Percentiles rank a stretch among this genome's conserved stretches.
Evolutionary conservation across 2,113 vertebrate genomes (phyloP).

Genomic region (Cyprinodon variegatus): DNA sequence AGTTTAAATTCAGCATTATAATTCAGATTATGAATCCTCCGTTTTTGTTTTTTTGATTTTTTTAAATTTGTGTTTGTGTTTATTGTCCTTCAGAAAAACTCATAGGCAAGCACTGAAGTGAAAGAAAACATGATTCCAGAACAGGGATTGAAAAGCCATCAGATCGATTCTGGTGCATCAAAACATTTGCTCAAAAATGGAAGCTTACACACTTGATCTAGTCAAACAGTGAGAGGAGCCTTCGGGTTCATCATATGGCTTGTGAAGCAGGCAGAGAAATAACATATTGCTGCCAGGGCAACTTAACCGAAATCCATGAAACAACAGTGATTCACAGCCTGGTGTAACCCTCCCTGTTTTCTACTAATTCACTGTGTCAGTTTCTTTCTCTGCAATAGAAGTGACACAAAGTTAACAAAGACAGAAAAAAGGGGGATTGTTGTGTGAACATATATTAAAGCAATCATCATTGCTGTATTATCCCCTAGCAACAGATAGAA

Average conservation of each 20-base stretch:
- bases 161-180: slow-evolving; percentile 20
- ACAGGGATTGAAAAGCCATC: slow-evolving; percentile 23
- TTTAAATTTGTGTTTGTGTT: neutral
- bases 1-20: neutral
- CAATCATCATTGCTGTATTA: neutral
- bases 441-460: neutral
- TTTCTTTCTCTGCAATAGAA: neutral
- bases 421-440: neutral
- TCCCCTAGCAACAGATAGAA: slow-evolving; percentile 14
- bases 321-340: slow-evolving; percentile 8
- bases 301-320: neutral
- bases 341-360: slow-evolving; percentile 15
- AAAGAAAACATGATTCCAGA: neutral
- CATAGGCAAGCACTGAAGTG: neutral
- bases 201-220: neutral
- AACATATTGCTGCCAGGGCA: neutral
- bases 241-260: neutral
- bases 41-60: neutral
- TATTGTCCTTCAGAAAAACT: slow-evolving; percentile 4
- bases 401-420: neutral
- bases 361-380: slow-evolving; percentile 27
- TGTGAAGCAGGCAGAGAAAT: neutral
- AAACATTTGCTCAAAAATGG: slow-evolving; percentile 9
- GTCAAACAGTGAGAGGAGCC: neutral
- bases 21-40: neutral